Evolutionary conservation across 1,140 invertebrate genomes (phyloP), one percentile per base, ranked within the genome.

Genomic region (Drosophila melanica): DNA sequence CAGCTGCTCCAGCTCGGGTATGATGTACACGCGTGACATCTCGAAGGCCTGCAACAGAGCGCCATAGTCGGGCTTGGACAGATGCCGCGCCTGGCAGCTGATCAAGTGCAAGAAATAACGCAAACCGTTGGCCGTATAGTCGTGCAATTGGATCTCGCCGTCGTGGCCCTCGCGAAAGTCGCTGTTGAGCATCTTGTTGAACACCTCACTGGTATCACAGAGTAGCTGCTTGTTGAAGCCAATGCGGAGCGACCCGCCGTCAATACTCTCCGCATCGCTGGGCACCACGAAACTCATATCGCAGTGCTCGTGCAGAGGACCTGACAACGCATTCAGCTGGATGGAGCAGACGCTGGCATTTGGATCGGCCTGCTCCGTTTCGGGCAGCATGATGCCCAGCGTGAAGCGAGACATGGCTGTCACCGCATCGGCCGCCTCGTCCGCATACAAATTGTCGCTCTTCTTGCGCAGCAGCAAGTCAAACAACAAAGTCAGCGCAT

Each of bases 151-250:
- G 10, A 92, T 90, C 60, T 92, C 84, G 20, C 90, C 87, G 5
- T 90, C 67, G 23, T 92, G 82, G 1, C 90, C 81, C 51, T 92
- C 91, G 3, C 85, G 76, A 30, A 92, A 92, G 51, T 82, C 71
- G 47, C 90, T 92, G 42, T 92, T 92, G 0, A 92, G 74, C 91
- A 92, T 92, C 42, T 90, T 82, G 62, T 90, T 87, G 51, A 92
- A 92, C 12, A 92, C 91, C 45, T 92, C 91, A 23, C 91, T 92
- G 39, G 80, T 75, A 10, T 90, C 75, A 39, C 85, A 92, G 3
- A 92, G 68, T 51, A 90, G n/a, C 23, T 87, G 72, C 66, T 92
- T 92, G 67, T 84, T 91, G n/a, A 92, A 92, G 54, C 75, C 78
- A 48, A 92, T 81, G 20, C 66, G 71, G 5, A 79, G 55, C 4